Percentiles rank a stretch among this genome's conserved stretches.
Conservation (phyloP, 2,797 vertebrate species). For the Pygocentrus nattereri region DNA sequence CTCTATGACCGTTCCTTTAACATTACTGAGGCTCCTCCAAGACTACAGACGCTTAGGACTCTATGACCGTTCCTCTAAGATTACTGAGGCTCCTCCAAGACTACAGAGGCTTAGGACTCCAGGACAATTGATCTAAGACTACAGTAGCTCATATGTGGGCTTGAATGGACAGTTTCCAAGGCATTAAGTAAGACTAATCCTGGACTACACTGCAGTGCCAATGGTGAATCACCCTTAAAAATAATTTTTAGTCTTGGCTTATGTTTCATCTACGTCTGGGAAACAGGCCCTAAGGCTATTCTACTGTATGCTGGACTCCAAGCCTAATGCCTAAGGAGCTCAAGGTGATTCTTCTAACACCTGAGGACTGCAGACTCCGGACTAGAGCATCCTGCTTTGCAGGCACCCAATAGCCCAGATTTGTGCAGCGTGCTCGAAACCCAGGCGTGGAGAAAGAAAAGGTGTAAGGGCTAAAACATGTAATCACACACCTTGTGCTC, state of each 20-base stretch:
- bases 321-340: not conserved
- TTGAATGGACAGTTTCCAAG: no score
- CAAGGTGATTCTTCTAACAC: not conserved
- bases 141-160: not conserved
- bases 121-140: not conserved
- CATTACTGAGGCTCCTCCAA: not conserved
- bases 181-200: not conserved
- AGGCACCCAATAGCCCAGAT: not conserved
- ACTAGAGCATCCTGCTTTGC: not conserved
- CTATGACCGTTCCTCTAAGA: no score
- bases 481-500: slow-evolving; percentile 45
- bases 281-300: not conserved
- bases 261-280: not conserved
- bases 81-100: no score
- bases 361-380: not conserved
- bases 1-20: not conserved
- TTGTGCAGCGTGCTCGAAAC: not conserved
- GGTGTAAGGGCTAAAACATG: slow-evolving; percentile 21
- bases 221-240: not conserved
- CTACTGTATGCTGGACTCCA: not conserved
- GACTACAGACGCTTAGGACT: no score
- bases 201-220: not conserved
- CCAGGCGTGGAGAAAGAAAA: not conserved
- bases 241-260: not conserved
- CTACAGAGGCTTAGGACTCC: no score